Percentiles rank a stretch among this genome's conserved stretches.
These are phyloP conservation scores for Sebastes paucispinis DNA, from an alignment of 2,797 vertebrate genomes.

Conservation along the genomic window DNA sequence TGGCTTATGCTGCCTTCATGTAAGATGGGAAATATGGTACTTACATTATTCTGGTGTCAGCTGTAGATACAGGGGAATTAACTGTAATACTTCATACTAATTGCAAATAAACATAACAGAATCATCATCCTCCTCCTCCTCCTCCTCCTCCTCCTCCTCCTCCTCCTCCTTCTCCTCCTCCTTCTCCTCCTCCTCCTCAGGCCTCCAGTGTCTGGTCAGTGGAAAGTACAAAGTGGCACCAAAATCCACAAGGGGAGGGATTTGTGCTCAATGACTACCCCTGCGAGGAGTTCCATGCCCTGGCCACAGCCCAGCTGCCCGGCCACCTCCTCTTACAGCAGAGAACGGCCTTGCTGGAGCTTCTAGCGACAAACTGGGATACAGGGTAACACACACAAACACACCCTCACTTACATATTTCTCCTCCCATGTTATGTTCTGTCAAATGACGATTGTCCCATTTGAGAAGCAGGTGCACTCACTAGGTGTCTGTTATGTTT, in stretches of 20 bases:
- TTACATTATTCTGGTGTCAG: background rate
- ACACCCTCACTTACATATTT: background rate
- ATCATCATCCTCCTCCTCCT: too few relatives aligned
- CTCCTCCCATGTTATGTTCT: conserved; percentile 1
- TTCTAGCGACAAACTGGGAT: conserved; percentile 83
- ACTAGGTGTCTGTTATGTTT: background rate
- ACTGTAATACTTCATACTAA: background rate
- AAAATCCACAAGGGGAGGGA: conserved; percentile 32
- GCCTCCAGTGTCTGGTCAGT: conserved; percentile 77
- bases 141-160: too few relatives aligned
- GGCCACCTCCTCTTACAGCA: conserved; percentile 71
- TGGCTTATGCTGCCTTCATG: background rate
- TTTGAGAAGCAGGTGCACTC: background rate
- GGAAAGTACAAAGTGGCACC: conserved; percentile 69
- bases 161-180: background rate
- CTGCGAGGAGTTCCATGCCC: conserved; percentile 78
- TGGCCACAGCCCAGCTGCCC: conserved; percentile 75
- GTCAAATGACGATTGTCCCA: background rate
- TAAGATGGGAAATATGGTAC: background rate
- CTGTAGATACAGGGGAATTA: background rate
- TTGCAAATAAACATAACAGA: background rate
- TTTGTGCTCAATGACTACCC: conserved; percentile 80
- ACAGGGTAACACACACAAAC: conserved; percentile 75
- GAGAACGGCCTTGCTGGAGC: conserved; percentile 72
- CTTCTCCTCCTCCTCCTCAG: conserved; percentile 43